Conservation (phyloP, 2,797 vertebrate species). For the Lagodon rhomboides region DNA sequence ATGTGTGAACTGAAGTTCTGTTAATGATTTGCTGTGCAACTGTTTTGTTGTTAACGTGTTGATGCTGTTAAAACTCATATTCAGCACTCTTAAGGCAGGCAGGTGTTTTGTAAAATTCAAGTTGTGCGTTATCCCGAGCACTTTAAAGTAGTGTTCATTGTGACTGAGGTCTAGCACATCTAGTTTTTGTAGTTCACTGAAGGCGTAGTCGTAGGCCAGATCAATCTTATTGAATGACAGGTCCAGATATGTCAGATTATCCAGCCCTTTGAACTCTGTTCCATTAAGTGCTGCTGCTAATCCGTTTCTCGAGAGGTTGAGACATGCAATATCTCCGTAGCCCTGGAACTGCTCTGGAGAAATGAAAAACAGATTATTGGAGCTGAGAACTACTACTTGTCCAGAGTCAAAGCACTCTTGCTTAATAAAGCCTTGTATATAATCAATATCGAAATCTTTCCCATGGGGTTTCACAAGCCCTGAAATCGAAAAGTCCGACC, state of each 20-base stretch:
- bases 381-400: slow-evolving; percentile 86
- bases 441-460: slow-evolving; percentile 41
- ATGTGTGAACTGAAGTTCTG: slow-evolving; percentile 82
- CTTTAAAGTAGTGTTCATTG: slow-evolving; percentile 87
- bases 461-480: slow-evolving; percentile 18
- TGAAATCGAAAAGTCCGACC: slow-evolving; percentile 37
- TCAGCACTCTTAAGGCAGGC: slow-evolving; percentile 84
- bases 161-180: slow-evolving; percentile 86
- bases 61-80: slow-evolving; percentile 86
- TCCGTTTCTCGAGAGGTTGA: slow-evolving; percentile 89
- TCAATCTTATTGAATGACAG: slow-evolving; percentile 87
- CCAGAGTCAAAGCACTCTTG: slow-evolving; percentile 82
- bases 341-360: slow-evolving; percentile 80
- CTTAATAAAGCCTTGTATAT: slow-evolving; percentile 77
- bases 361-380: slow-evolving; percentile 89
- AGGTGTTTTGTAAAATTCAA: slow-evolving; percentile 86
- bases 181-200: slow-evolving; percentile 80
- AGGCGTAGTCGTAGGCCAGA: slow-evolving; percentile 84
- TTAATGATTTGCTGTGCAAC: slow-evolving; percentile 81
- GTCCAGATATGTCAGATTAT: slow-evolving; percentile 87
- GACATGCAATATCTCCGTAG: slow-evolving; percentile 85
- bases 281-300: slow-evolving; percentile 85
- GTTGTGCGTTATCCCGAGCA: slow-evolving; percentile 82
- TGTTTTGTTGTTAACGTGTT: slow-evolving; percentile 82
- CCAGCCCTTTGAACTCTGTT: slow-evolving; percentile 82